Conservation (phyloP, 2,888 invertebrate genomes). For the Cheilosia urbana region DNA sequence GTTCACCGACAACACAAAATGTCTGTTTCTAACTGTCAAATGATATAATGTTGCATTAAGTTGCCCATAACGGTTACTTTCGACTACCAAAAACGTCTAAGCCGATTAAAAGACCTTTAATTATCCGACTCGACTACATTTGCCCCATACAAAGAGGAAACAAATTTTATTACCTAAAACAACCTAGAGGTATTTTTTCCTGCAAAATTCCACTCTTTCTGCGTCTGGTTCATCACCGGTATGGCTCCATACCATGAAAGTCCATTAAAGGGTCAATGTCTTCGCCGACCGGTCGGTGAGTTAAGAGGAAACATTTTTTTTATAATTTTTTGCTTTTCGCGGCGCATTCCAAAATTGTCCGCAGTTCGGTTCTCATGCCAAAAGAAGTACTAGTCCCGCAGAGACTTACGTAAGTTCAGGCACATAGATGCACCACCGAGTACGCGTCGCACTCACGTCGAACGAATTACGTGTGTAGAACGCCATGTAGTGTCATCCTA, state of each 20-base stretch:
- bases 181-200: neutral
- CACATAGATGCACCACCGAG: neutral
- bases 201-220: conserved; percentile 52
- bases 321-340: conserved; percentile 24
- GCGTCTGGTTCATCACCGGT: conserved; percentile 31
- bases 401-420: conserved; percentile 37
- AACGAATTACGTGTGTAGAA: conserved; percentile 67
- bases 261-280: conserved; percentile 73
- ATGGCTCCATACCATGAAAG: conserved; percentile 36
- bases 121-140: conserved; percentile 21
- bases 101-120: conserved; percentile 50
- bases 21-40: conserved; percentile 39
- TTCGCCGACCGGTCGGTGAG: conserved; percentile 35
- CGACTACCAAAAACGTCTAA: conserved; percentile 42
- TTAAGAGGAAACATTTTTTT: conserved; percentile 31
- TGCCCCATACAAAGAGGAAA: conserved; percentile 24
- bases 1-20: conserved; percentile 55
- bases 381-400: conserved; percentile 23
- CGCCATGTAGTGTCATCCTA: conserved; percentile 69
- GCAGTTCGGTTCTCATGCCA: conserved; percentile 47
- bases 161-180: conserved; percentile 21
- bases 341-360: conserved; percentile 54
- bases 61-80: conserved; percentile 55
- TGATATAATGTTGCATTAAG: conserved; percentile 52
- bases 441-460: conserved; percentile 37